Evolutionary conservation across 2,888 invertebrate genomes (phyloP).

Genomic region (Amiota mariae): DNA sequence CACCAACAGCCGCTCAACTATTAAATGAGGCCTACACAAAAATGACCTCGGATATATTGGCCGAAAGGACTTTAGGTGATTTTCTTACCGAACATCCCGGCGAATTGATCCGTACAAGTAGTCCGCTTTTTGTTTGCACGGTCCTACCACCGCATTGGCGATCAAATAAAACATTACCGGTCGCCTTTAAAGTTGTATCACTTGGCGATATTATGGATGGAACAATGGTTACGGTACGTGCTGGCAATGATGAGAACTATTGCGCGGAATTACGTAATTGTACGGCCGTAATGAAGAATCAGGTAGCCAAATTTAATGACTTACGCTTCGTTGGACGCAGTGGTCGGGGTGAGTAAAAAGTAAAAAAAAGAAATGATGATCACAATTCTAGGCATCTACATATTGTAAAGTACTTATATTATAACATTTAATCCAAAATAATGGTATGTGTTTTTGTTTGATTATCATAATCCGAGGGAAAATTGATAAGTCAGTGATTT

Average conservation of each 20-base stretch:
- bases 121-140: conserved; percentile 96
- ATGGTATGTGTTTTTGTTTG: too few relatives aligned
- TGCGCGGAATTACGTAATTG: conserved; percentile 96
- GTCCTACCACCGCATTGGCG: conserved; percentile 97
- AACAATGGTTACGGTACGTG: conserved; percentile 94
- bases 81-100: conserved; percentile 92
- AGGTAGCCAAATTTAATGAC: conserved; percentile 99
- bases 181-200: conserved; percentile 96
- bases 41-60: conserved; percentile 92
- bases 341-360: conserved; percentile 95
- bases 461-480: too few relatives aligned
- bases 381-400: too few relatives aligned
- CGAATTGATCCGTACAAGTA: conserved; percentile 92
- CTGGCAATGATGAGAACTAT: conserved; percentile 98
- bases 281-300: conserved; percentile 97
- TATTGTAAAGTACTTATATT: too few relatives aligned
- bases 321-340: conserved; percentile 98
- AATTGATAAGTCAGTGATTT: too few relatives aligned
- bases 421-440: too few relatives aligned
- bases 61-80: conserved; percentile 89
- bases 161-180: conserved; percentile 97
- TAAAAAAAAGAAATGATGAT: neutral
- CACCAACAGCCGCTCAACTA: conserved; percentile 80
- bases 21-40: conserved; percentile 89
- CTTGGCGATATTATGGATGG: conserved; percentile 96